Base-by-base conservation (phyloP, 2,113 vertebrate species). In the Pardalotus punctatus region DNA sequence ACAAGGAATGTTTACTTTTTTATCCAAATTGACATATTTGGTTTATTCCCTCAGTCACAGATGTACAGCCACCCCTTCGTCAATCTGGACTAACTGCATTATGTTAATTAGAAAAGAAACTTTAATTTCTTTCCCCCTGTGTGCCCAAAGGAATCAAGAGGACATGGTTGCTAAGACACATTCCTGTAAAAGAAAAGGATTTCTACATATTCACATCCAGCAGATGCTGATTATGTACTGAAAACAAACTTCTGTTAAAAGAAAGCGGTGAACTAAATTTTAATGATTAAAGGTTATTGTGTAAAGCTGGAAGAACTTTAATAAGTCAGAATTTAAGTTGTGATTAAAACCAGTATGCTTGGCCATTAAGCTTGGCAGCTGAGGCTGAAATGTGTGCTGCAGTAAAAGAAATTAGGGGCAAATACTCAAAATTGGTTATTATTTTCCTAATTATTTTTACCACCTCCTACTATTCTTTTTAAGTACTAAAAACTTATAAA, bases 11-110 rank as follows among this genome's bases (percentile, higher is more conserved):
- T 94, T 97, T 96, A 71, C 58, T 88, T 96, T 96, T 90, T 78
- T 81, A 93, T 88, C 48, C 61, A 90, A 93, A 95, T 74, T 94
- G 93, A 94, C 88, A 90, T 91, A 84, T 95, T 94, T 96, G 67
- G 73, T 95, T 96, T 96, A 96, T 96, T 96, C 85, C 90, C 85
- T 96, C 77, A 91, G 94, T 85, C 88, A 73, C 85, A 95, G 90
- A 95, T 76, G 71, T 81, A 96, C 93, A 58, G 81, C 90, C 87
- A 94, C 51, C 92, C 74, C 60, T 96, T 78, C 2, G 10, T 92
- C 83, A 90, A 48, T 77, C 80, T 89, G 88, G 84, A 79, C 83
- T 87, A 90, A 42, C 74, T 85, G 82, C 69, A 78, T 93, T 93
- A 85, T 66, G 64, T 81, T 97, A 97, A 96, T 93, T 93, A 95